Evolutionary conservation across 2,888 invertebrate species (phyloP).

Genomic region (Philereme transversata): DNA sequence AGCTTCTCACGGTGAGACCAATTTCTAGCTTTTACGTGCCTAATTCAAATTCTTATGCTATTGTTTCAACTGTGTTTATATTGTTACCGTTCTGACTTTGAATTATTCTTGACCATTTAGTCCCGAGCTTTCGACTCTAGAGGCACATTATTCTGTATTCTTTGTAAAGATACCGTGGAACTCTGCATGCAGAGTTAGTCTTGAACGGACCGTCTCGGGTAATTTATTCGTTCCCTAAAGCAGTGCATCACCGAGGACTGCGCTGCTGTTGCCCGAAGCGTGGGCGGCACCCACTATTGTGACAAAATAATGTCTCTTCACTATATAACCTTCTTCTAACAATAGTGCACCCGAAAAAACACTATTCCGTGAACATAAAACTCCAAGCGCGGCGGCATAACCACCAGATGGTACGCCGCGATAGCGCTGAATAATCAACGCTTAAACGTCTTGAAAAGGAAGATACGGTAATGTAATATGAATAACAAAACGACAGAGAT

Average conservation of each 20-base stretch:
- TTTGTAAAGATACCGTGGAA: constrained; percentile 65
- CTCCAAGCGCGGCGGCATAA: constrained; percentile 47
- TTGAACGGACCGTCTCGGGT: constrained; percentile 63
- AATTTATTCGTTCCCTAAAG: constrained; percentile 82
- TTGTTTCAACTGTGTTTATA: constrained; percentile 49
- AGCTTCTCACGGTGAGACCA: constrained; percentile 73
- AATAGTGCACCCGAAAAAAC: constrained; percentile 53
- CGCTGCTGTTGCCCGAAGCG: constrained; percentile 70
- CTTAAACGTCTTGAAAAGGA: constrained; percentile 83
- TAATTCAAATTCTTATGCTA: constrained; percentile 58
- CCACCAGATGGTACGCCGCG: constrained; percentile 73
- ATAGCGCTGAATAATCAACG: constrained; percentile 84
- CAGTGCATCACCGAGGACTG: constrained; percentile 80
- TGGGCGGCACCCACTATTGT: constrained; percentile 82
- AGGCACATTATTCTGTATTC: constrained; percentile 61
- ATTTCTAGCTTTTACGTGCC: constrained; percentile 59
- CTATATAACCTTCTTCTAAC: constrained; percentile 69
- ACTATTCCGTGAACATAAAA: constrained; percentile 56
- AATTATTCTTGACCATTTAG: constrained; percentile 36
- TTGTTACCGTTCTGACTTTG: constrained; percentile 11
- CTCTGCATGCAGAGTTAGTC: constrained; percentile 63
- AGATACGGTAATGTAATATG: constrained; percentile 83
- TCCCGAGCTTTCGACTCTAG: constrained; percentile 40
- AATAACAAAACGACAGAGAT: constrained; percentile 82
- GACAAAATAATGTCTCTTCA: constrained; percentile 82